Percentiles rank a stretch among this genome's conserved stretches.
phyloP scores from a whole-genome alignment of 2,113 vertebrate genomes.

The Gavialis gangeticus region DNA sequence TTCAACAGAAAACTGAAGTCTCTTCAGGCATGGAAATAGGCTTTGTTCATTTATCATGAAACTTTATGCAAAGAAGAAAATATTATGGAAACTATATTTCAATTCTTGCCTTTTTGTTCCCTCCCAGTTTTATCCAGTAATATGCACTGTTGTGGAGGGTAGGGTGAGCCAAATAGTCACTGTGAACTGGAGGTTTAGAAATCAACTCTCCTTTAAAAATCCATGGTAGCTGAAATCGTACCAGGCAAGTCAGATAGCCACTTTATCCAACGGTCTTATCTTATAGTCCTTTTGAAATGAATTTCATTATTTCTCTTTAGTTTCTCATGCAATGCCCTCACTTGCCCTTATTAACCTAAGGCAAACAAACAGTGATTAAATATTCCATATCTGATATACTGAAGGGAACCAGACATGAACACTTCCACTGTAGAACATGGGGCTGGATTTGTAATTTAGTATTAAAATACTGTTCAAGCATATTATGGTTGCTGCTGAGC shows the following conservation, averaged over 20 bases:
- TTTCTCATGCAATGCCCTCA: constrained; percentile 26
- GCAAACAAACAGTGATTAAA: neutral
- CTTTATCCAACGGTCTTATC: neutral
- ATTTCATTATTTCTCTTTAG: neutral
- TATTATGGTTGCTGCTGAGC: neutral
- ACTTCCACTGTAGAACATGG: neutral
- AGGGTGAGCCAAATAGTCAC: constrained; percentile 28
- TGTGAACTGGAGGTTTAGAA: neutral
- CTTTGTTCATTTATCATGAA: constrained; percentile 50
- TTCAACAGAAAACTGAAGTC: constrained; percentile 48
- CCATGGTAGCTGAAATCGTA: neutral
- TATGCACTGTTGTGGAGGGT: constrained; percentile 25
- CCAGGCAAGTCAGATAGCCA: neutral
- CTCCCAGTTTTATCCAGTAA: constrained; percentile 36
- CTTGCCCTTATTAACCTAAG: neutral
- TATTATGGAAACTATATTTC: constrained; percentile 52
- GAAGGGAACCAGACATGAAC: neutral
- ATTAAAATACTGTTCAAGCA: neutral
- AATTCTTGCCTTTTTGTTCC: neutral
- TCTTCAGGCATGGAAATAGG: constrained; percentile 27
- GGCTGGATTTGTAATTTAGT: too few species aligned
- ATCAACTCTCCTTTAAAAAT: neutral
- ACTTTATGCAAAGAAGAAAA: constrained; percentile 50
- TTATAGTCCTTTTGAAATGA: constrained; percentile 31
- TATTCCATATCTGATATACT: constrained; percentile 7